Evolutionary conservation across 2,113 vertebrate species (phyloP), one percentile per base, ranked within the genome.

Genomic region (Lophius piscatorius): DNA sequence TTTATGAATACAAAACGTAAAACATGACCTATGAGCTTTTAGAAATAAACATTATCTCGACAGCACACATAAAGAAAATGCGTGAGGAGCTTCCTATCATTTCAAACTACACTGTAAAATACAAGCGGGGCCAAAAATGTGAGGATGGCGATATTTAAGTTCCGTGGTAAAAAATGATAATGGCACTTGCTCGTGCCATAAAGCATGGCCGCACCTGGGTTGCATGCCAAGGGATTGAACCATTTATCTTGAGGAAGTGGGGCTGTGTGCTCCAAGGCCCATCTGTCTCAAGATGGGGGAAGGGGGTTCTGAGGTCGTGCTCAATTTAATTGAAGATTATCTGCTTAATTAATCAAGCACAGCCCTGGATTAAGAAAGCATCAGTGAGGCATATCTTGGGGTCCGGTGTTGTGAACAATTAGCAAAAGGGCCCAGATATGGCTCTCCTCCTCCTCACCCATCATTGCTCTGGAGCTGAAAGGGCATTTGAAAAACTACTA

Each of bases 311-410:
- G 64, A 75, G 85, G 87, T 83, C 73, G 76, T 67, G 85, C 80
- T 82, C 23, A 55, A 82, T 88, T 89, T 91, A 90, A 91, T 89
- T 90, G 87, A 90, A 89, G 86, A 90, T 91, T 90, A 91, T 90
- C 86, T 90, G 85, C 91, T 90, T 91, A 91, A 89, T 89, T 91
- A 90, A 85, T 90, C 78, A 85, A 89, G 89, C 88, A 82, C 78
- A 87, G 84, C 69, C 75, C 51, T 72, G 83, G 80, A 88, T 90
- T 87, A 89, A 81, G 65, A 78, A 84, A 85, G 65, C 76, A 52
- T 72, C 82, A 68, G 74, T 63, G 55, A 65, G 74, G 80, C 77
- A 81, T 85, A 88, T 83, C 83, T 82, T 68, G 55, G 86, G 84
- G 83, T 87, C 86, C 74, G 20, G 70, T 20, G 70, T 61, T 73